A percentile compares a stretch with the other conserved stretches of the same genome.
phyloP scores from a whole-genome alignment of 2,113 vertebrate genomes.

The Stegostoma tigrinum region DNA sequence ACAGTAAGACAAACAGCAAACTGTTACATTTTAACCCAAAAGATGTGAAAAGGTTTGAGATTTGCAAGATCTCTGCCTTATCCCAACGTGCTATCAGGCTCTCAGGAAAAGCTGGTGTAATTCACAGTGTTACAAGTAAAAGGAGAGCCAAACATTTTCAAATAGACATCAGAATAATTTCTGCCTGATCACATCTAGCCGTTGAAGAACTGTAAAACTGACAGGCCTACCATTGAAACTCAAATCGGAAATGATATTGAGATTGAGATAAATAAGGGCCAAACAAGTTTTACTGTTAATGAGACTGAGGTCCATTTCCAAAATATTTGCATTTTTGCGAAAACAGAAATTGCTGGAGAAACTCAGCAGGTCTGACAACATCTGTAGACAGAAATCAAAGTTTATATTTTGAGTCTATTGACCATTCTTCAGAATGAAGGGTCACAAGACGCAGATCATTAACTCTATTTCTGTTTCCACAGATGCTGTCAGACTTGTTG shows the following conservation, averaged over 20 bases:
- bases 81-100: neutral
- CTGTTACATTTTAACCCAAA: neutral
- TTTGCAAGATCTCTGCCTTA: neutral
- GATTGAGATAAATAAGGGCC: neutral
- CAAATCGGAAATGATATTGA: neutral
- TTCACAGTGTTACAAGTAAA: neutral
- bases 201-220: neutral
- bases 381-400: too few relatives aligned
- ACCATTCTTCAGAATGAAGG: too few relatives aligned
- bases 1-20: neutral
- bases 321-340: neutral
- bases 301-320: neutral
- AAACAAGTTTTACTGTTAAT: neutral
- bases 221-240: neutral
- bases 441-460: too few relatives aligned
- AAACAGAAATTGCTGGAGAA: too few relatives aligned
- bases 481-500: too few relatives aligned
- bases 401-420: too few relatives aligned
- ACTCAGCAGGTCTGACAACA: too few relatives aligned
- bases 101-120: neutral
- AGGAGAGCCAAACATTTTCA: neutral
- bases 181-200: neutral
- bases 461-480: too few relatives aligned
- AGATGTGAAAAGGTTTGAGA: neutral
- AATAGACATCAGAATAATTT: neutral